Evolutionary conservation across 2,888 invertebrate species (phyloP), one percentile per base, ranked within the genome.

Genomic region (Himalopsyche japonica): DNA sequence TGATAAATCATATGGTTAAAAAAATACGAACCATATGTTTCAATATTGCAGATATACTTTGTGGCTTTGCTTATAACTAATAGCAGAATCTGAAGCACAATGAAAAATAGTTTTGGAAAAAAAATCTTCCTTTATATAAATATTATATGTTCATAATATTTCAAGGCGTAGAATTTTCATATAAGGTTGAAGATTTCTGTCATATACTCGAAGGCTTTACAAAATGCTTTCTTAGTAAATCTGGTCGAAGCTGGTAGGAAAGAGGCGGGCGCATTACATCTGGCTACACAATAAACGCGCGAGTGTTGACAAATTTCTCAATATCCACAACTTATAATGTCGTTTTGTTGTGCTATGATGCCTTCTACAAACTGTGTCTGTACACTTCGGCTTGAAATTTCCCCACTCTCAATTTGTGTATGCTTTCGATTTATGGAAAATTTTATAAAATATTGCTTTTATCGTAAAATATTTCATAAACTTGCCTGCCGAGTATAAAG

Each of bases 141-240:
- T n/a, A n/a, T n/a, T n/a, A n/a, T n/a, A n/a, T n/a, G n/a, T n/a
- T n/a, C n/a, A n/a, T n/a, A n/a, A n/a, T n/a, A n/a, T n/a, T n/a
- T n/a, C n/a, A n/a, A n/a, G n/a, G n/a, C n/a, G n/a, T n/a, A n/a
- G n/a, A n/a, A 12, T 43, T 43, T 43, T 43, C 4, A 43, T 43
- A 15, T 57, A 57, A 57, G 57, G 57, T 57, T 57, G 57, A 24
- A n/a, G 57, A 57, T 57, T 24, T 24, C 57, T n/a, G 24, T 57
- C 57, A 57, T 57, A 79, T 24, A 0, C 79, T 47, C 79, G 83
- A 77, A 81, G 84, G 84, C 83, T 86, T 86, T 86, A 79, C 84
- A 84, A 84, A 86, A 86, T 86, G 84, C 83, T 83, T 57, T 24
- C 24, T 57, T 85, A 80, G 81, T 82, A 84, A 83, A 86, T 85